Percentiles rank a stretch among this genome's conserved stretches.
These are phyloP conservation scores for Bombus superbus DNA, from an alignment of 1,140 invertebrate species.

Conservation along the genomic window DNA sequence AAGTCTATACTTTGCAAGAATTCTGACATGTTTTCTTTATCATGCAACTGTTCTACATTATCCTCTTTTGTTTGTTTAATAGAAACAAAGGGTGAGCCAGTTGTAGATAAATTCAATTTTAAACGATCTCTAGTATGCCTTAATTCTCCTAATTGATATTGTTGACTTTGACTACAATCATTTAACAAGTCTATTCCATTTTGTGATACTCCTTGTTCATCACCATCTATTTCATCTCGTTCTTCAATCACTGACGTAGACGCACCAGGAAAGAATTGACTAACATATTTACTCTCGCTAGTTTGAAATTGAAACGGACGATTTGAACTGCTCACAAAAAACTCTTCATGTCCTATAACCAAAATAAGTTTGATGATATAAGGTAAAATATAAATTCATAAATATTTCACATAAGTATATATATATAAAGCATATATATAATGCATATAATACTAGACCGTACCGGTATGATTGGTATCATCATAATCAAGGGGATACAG, in stretches of 20 bases:
- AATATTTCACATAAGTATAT: neutral
- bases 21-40: slow-evolving; percentile 34
- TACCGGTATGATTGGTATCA: slow-evolving; percentile 75
- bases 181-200: slow-evolving; percentile 62
- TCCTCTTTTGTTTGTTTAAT: slow-evolving; percentile 52
- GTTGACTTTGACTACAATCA: slow-evolving; percentile 68
- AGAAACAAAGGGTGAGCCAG: slow-evolving; percentile 52
- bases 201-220: slow-evolving; percentile 52
- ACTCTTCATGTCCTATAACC: slow-evolving; percentile 84
- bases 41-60: slow-evolving; percentile 48
- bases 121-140: slow-evolving; percentile 88
- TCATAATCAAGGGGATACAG: slow-evolving; percentile 79
- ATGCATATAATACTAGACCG: slow-evolving; percentile 19
- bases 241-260: slow-evolving; percentile 59
- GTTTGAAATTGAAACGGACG: slow-evolving; percentile 86
- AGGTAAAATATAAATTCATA: neutral
- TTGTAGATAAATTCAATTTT: slow-evolving; percentile 86
- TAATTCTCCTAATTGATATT: slow-evolving; percentile 85
- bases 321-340: slow-evolving; percentile 88
- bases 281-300: slow-evolving; percentile 84
- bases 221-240: slow-evolving; percentile 60
- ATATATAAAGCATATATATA: neutral
- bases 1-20: slow-evolving; percentile 38
- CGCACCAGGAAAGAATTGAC: slow-evolving; percentile 89
- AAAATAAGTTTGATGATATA: slow-evolving; percentile 21